A percentile compares a stretch with the other conserved stretches of the same genome.
Evolutionary conservation across 2,797 vertebrate species (phyloP).

Genomic region (Pseudomugil gertrudae): DNA sequence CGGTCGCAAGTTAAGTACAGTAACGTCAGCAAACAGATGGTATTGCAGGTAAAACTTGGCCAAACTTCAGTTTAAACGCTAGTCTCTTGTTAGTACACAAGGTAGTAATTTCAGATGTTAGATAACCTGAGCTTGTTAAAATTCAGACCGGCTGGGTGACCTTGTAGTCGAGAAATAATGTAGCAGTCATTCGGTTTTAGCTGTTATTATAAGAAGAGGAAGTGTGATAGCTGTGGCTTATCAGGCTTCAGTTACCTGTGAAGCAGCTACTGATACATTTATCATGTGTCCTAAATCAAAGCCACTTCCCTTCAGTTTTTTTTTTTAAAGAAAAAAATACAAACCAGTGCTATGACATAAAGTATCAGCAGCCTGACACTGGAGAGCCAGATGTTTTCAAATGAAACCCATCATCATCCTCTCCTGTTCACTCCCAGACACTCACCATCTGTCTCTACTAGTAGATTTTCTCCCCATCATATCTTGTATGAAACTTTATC

Average conservation of each 20-base stretch:
- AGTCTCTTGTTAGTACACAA: background rate
- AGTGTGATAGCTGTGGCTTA: conserved; percentile 29
- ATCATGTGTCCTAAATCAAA: conserved; percentile 9
- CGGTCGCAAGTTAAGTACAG: conserved; percentile 3
- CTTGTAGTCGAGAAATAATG: background rate
- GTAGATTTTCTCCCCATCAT: conserved; percentile 25
- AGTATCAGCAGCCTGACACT: conserved; percentile 2
- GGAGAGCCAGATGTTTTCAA: conserved; percentile 37
- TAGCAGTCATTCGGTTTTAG: background rate
- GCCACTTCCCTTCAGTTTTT: background rate
- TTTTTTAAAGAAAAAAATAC: background rate
- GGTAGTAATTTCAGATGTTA: background rate
- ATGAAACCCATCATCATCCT: conserved; percentile 24
- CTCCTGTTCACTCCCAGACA: conserved; percentile 20
- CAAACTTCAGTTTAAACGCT: conserved; percentile 36
- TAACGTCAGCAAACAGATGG: conserved; percentile 27
- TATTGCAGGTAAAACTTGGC: conserved; percentile 55
- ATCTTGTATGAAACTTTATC: conserved; percentile 62
- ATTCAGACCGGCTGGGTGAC: background rate
- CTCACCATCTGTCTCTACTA: conserved; percentile 25
- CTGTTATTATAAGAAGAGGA: conserved; percentile 39
- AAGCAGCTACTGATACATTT: conserved; percentile 15
- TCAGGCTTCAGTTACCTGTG: conserved; percentile 22
- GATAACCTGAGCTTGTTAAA: background rate
- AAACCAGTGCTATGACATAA: background rate